Evolutionary conservation across 2,113 vertebrate genomes (phyloP).

Genomic region (Potamarius usumacintae): DNA sequence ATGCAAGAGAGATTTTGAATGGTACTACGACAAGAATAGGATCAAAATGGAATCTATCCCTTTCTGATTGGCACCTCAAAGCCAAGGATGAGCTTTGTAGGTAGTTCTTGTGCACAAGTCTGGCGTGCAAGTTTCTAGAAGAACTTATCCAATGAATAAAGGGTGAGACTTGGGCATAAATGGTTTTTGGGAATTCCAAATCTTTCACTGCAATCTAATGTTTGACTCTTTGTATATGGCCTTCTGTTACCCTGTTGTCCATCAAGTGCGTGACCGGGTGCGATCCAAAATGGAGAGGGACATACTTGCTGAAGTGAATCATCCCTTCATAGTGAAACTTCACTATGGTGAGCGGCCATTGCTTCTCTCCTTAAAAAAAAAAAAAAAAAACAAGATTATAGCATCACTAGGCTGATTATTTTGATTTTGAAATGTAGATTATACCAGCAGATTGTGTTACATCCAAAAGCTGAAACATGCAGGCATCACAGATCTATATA

Average conservation of each 20-base stretch:
- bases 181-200: neutral
- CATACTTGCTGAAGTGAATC: constrained; percentile 94
- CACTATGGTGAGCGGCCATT: constrained; percentile 82
- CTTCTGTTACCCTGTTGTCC: neutral
- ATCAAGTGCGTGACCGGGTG: constrained; percentile 88
- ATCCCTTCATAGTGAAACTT: constrained; percentile 96
- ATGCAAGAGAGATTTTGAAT: neutral
- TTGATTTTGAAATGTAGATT: no score
- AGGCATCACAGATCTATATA: no score
- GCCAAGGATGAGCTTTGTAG: neutral
- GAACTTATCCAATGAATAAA: neutral
- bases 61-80: neutral
- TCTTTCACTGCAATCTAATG: neutral
- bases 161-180: neutral
- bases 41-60: neutral
- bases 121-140: no score
- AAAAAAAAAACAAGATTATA: no score
- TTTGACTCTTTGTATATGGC: neutral
- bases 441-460: no score
- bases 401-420: no score
- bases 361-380: no score
- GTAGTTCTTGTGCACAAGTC: neutral
- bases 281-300: constrained; percentile 97
- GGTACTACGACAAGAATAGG: neutral
- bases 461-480: no score